A percentile compares a stretch with the other conserved stretches of the same genome.
Evolutionary conservation across 2,797 vertebrate species (phyloP).

Genomic region (Varecia variegata): DNA sequence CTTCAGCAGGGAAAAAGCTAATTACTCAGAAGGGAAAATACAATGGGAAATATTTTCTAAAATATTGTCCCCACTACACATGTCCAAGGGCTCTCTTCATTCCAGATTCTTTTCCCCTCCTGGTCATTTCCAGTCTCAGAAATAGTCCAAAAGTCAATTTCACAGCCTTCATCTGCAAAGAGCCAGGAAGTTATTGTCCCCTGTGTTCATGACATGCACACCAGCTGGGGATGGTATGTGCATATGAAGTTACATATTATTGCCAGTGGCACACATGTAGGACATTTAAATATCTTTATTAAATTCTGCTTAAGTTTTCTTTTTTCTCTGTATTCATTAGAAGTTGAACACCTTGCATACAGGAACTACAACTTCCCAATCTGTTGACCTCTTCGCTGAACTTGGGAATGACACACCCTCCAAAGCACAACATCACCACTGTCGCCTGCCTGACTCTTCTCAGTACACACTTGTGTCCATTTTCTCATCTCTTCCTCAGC

Average conservation of each 20-base stretch:
- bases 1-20: background rate
- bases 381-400: background rate
- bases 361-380: background rate
- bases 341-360: background rate
- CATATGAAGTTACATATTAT: background rate
- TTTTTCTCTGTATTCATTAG: background rate
- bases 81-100: background rate
- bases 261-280: background rate
- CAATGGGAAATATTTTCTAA: background rate
- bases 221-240: rapidly evolving
- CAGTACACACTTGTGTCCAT: background rate
- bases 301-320: background rate
- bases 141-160: background rate
- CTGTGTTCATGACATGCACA: rapidly evolving
- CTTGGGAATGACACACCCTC: too few species aligned
- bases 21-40: background rate
- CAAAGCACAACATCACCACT: too few species aligned
- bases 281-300: background rate
- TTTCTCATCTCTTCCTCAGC: background rate
- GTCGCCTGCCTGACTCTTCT: background rate
- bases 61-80: background rate
- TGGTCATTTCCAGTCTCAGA: background rate
- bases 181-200: background rate
- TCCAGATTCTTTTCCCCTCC: background rate
- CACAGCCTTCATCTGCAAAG: background rate